Conservation (phyloP, 2,113 vertebrate species). For the Lophotis ruficrista region DNA sequence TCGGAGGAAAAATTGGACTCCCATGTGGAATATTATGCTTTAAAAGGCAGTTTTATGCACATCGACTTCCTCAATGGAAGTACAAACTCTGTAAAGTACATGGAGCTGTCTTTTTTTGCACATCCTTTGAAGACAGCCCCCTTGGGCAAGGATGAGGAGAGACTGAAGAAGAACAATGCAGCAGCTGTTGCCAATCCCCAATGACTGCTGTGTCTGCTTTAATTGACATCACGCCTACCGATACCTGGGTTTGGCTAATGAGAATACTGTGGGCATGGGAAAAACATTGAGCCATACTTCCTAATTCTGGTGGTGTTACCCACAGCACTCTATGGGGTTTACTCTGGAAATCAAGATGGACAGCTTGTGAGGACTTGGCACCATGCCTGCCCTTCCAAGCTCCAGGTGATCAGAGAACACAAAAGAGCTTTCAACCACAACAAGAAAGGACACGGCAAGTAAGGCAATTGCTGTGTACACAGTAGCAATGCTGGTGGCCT, state of each 20-base stretch:
- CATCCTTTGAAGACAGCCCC: rapidly evolving
- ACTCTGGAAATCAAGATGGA: background rate
- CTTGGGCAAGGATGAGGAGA: rapidly evolving
- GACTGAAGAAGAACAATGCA: rapidly evolving
- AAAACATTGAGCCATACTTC: background rate
- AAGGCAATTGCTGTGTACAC: background rate
- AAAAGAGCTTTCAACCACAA: conserved; percentile 6
- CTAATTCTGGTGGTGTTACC: background rate
- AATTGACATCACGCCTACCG: background rate
- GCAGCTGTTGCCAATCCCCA: background rate
- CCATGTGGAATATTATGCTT: background rate
- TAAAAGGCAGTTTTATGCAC: background rate
- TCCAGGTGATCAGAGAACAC: background rate
- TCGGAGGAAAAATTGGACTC: background rate
- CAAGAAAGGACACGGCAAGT: background rate
- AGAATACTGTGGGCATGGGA: background rate
- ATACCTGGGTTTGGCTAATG: background rate
- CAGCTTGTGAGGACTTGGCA: background rate
- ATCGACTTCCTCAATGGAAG: background rate
- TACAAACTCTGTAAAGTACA: background rate
- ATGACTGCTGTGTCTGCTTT: background rate
- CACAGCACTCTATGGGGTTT: background rate
- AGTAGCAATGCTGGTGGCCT: background rate
- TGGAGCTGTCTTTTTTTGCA: background rate
- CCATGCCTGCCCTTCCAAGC: background rate